Conservation (phyloP, 2,888 invertebrate genomes). For the Calameuta pallipes region DNA sequence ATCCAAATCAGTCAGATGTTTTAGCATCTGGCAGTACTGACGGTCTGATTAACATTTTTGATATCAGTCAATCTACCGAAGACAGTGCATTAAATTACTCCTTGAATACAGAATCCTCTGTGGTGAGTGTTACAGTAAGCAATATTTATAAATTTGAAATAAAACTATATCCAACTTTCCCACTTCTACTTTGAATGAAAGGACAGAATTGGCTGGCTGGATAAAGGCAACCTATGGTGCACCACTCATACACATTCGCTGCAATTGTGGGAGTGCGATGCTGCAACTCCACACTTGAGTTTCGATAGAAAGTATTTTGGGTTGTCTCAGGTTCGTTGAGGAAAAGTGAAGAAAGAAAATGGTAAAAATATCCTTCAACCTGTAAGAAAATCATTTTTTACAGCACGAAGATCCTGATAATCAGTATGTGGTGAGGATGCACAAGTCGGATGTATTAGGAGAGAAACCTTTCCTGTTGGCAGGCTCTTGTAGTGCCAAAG, state of each 20-base stretch:
- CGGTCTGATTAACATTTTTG: conserved; percentile 87
- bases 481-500: conserved; percentile 73
- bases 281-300: conserved; percentile 71
- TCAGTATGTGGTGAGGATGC: conserved; percentile 75
- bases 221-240: conserved; percentile 70
- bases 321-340: conserved; percentile 62
- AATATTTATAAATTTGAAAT: not conserved
- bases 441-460: conserved; percentile 65
- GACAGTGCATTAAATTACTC: conserved; percentile 84
- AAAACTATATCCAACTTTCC: not conserved
- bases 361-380: no score
- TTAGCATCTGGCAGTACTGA: conserved; percentile 84
- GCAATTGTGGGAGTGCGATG: conserved; percentile 76
- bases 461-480: conserved; percentile 71
- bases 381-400: conserved; percentile 36
- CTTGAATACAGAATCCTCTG: conserved; percentile 82
- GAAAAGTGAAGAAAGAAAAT: no score
- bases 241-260: conserved; percentile 79
- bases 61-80: conserved; percentile 78
- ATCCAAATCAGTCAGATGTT: conserved; percentile 74
- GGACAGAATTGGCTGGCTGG: conserved; percentile 67
- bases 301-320: conserved; percentile 73
- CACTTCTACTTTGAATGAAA: conserved; percentile 60
- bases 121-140: conserved; percentile 66
- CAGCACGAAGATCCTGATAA: conserved; percentile 73